These are phyloP conservation scores for Collichthys lucidus DNA, from an alignment of 2,113 vertebrate genomes.

Conservation along the genomic window DNA sequence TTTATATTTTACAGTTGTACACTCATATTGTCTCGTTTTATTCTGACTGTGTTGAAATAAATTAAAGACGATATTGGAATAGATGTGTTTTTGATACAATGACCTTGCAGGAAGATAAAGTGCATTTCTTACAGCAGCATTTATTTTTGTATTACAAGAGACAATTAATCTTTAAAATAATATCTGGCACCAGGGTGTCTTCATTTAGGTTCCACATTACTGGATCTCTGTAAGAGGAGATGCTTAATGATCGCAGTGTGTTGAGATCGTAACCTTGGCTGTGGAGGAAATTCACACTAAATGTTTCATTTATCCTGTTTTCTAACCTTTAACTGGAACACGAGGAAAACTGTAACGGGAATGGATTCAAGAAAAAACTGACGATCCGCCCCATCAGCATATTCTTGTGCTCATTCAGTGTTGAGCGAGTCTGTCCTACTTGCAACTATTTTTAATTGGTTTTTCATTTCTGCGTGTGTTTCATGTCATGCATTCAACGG, in stretches of 20 bases:
- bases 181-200: too few species aligned
- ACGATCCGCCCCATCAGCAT: conserved; percentile 37
- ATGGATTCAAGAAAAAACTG: conserved; percentile 1
- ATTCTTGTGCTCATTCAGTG: conserved; percentile 23
- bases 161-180: too few species aligned
- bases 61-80: too few species aligned
- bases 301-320: neutral
- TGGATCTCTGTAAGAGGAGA: neutral
- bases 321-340: conserved; percentile 9
- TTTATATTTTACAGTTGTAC: too few species aligned
- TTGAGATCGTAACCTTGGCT: neutral
- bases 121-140: neutral
- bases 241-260: neutral
- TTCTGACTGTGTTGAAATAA: too few species aligned
- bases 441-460: conserved; percentile 39
- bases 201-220: too few species aligned
- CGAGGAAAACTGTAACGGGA: neutral
- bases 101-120: neutral
- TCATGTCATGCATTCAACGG: neutral
- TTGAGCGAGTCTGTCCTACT: conserved; percentile 38
- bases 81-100: neutral
- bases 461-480: conserved; percentile 19
- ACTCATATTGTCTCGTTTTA: too few species aligned
- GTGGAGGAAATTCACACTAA: neutral
- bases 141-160: too few species aligned